Base-by-base conservation (phyloP, 2,888 invertebrate species). In the Phaedon cochleariae region DNA sequence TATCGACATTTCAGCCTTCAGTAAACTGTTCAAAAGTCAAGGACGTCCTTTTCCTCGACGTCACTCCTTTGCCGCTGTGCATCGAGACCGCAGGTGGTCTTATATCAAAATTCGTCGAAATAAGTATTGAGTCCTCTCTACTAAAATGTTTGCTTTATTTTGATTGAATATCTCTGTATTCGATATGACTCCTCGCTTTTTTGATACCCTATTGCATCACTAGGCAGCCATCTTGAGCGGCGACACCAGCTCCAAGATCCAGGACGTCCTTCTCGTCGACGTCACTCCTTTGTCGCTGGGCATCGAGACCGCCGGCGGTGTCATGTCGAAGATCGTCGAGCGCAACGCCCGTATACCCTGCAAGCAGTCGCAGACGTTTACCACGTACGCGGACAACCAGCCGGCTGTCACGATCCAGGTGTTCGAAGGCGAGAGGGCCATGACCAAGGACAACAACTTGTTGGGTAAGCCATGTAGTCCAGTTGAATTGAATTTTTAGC, bases 41-140 rank as follows among this genome's bases (percentile, higher is more conserved):
- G 79, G 94, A 91, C 75, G 88, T 91, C 0, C 82, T 91, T 0
- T 81, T 92, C 10, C 88, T 91, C 0, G 91, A 91, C 77, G 90
- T 91, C 0, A 86, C 90, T 17, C 89, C 87, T 73, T 83, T 92
- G 18, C 91, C 91, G 0, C 85, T 92, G 53, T 91, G 92, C 31
- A 91, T 92, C 66, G 94, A 94, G 80, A 92, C 91, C 0, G 91
- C 91, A n/a, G 92, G 91, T 10, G 92, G 92, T n/a, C n/a, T n/a
- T n/a, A n/a, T n/a, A n/a, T n/a, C n/a, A n/a, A n/a, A n/a, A n/a
- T n/a, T n/a, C n/a, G n/a, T n/a, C n/a, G n/a, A n/a, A n/a, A n/a
- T n/a, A n/a, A n/a, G n/a, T n/a, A n/a, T n/a, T n/a, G n/a, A n/a
- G n/a, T n/a, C n/a, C n/a, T n/a, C n/a, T n/a, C n/a, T n/a, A n/a